Evolutionary conservation across 2,888 invertebrate species (phyloP), one percentile per base, ranked within the genome.

Genomic region (Acanthosoma haemorrhoidale): DNA sequence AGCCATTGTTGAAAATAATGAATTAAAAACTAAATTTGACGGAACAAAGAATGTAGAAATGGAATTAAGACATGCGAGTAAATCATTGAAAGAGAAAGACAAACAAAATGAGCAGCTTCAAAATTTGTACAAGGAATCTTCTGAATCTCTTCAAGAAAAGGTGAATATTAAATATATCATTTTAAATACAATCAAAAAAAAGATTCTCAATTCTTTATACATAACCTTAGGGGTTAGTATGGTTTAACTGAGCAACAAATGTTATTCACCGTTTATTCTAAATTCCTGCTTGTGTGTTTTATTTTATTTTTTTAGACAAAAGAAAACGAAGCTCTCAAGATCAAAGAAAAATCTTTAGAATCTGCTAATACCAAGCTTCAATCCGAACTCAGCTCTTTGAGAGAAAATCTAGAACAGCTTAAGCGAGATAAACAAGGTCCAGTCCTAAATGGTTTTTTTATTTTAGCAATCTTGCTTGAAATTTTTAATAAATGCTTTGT

Each of bases 351-450:
- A 16, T 64, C 64, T 29, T 31, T 64, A 8, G 64, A 64, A 29
- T 21, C 39, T 2, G 31, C 29, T 9, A 64, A 64, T 29, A 15
- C 21, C 8, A 18, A 39, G 9, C 64, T 64, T 13, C 31, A 41
- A 39, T 29, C n/a, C 41, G 64, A 64, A 29, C 39, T 64, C 0
- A 41, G 5, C 8, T n/a, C 9, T 21, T 39, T 64, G n/a, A 41
- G 41, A 15, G 41, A 64, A 9, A 29, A 16, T 11, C 11, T 41
- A 15, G 64, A 64, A 18, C 38, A 64, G 3, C 39, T 64, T 8
- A 64, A 64, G 39, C 39, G 31, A 25, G 64, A 64, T 41, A 39
- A 64, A 31, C 64, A 64, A 64, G 64, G 64, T 64, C 41, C 64
- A 39, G 15, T 39, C 5, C 38, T 64, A 25, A 2, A 36, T 61